Evolutionary conservation across 2,797 vertebrate species (phyloP).

Genomic region (Betta splendens): DNA sequence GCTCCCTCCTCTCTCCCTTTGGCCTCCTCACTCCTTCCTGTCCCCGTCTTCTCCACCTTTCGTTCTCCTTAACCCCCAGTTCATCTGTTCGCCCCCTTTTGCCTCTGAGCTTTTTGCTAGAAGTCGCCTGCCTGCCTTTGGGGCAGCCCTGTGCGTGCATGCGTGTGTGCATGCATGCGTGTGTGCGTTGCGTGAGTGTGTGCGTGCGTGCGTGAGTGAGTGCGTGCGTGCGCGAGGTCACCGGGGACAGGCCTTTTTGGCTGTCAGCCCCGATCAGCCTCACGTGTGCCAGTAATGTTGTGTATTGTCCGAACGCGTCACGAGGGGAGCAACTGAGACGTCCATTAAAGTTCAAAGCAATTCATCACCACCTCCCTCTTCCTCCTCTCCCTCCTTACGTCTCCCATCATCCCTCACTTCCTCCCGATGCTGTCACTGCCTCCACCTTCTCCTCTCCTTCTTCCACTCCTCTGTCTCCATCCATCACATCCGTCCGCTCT

Average conservation of each 20-base stretch:
- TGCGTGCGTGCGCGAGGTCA: conserved; percentile 61
- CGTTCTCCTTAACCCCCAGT: conserved; percentile 28
- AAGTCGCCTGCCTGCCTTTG: conserved; percentile 36
- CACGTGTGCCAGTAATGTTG: conserved; percentile 77
- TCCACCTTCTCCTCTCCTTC: conserved; percentile 50
- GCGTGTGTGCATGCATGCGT: background rate
- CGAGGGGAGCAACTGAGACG: conserved; percentile 72
- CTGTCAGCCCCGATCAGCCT: conserved; percentile 75
- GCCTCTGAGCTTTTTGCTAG: conserved; percentile 18
- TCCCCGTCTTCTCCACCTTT: conserved; percentile 36
- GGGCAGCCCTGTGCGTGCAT: conserved; percentile 28
- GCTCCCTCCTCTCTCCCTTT: conserved; percentile 34
- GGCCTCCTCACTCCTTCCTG: conserved; percentile 13
- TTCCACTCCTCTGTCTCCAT: conserved; percentile 51
- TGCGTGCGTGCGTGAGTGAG: conserved; percentile 14
- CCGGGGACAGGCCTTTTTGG: conserved; percentile 67
- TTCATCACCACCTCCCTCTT: conserved; percentile 68
- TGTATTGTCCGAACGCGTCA: conserved; percentile 80
- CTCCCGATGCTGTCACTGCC: conserved; percentile 54
- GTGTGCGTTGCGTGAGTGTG: conserved; percentile 8
- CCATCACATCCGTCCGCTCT: conserved; percentile 45
- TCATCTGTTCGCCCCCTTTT: conserved; percentile 31
- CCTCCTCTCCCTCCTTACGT: conserved; percentile 38
- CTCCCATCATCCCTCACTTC: conserved; percentile 57
- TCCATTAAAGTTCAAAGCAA: conserved; percentile 82